These are phyloP conservation scores for Daboia siamensis DNA, from an alignment of 2,113 vertebrate genomes.

Conservation along the genomic window DNA sequence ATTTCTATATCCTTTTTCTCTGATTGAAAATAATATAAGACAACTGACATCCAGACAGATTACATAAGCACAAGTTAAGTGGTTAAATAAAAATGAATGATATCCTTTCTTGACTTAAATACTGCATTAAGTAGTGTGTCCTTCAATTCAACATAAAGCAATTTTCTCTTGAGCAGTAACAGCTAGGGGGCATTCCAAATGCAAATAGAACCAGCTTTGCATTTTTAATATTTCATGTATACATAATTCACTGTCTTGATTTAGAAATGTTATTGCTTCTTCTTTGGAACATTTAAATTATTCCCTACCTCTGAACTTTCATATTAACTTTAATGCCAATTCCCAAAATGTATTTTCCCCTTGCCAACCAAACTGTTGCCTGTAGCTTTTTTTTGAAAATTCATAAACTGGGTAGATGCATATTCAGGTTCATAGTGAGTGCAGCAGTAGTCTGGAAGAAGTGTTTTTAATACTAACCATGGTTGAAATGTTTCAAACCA, in stretches of 20 bases:
- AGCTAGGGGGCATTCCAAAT: constrained; percentile 77
- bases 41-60: constrained; percentile 74
- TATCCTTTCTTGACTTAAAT: constrained; percentile 75
- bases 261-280: constrained; percentile 73
- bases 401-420: constrained; percentile 24
- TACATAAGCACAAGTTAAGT: constrained; percentile 78
- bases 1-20: constrained; percentile 70
- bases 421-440: constrained; percentile 27
- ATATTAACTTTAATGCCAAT: constrained; percentile 70
- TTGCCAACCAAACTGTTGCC: constrained; percentile 27
- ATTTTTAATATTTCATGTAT: constrained; percentile 80
- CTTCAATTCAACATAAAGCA: constrained; percentile 77
- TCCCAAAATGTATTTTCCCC: constrained; percentile 58
- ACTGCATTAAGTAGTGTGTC: constrained; percentile 73
- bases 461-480: constrained; percentile 10
- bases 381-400: constrained; percentile 37
- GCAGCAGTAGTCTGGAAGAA: not conserved
- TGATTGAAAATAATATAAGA: constrained; percentile 73
- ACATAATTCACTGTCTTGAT: constrained; percentile 75
- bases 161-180: constrained; percentile 72
- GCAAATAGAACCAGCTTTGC: constrained; percentile 77
- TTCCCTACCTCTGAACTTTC: constrained; percentile 75
- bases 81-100: constrained; percentile 81
- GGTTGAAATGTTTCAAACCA: constrained; percentile 44
- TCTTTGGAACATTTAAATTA: constrained; percentile 75